phyloP scores from a whole-genome alignment of 2,888 invertebrate species.

The Apotomis capreana region DNA sequence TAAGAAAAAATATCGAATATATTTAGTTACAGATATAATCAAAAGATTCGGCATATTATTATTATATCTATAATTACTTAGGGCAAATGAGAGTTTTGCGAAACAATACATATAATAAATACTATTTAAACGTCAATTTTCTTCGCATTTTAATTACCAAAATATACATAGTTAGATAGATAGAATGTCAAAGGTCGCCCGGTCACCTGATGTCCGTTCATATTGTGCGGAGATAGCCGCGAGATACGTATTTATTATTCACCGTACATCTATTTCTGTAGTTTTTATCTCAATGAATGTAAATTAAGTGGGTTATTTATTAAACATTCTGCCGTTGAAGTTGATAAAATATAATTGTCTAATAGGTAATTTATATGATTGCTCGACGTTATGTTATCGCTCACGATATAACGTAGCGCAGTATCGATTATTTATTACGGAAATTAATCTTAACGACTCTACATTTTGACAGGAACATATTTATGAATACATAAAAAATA shows the following conservation, averaged over 20 bases:
- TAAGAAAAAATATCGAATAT: no score
- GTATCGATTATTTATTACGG: constrained; percentile 3
- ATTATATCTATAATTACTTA: no score
- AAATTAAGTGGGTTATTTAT: constrained; percentile 37
- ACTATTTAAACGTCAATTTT: background rate
- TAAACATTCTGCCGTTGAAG: constrained; percentile 18
- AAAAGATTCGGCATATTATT: no score
- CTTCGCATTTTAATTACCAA: background rate
- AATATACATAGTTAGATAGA: background rate
- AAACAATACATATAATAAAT: no score
- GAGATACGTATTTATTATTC: constrained; percentile 28
- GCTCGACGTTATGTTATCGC: constrained; percentile 7
- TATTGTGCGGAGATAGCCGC: constrained; percentile 18
- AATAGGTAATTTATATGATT: constrained; percentile 17
- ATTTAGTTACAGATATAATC: no score
- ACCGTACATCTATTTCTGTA: constrained; percentile 36
- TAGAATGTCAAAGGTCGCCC: constrained; percentile 34
- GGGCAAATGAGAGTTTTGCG: no score
- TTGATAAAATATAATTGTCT: constrained; percentile 35
- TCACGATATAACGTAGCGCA: constrained; percentile 1
- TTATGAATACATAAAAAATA: background rate
- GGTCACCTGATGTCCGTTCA: constrained; percentile 29
- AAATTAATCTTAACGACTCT: constrained; percentile 16
- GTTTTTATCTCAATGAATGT: constrained; percentile 38
- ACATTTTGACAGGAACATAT: constrained; percentile 26